phyloP scores from a whole-genome alignment of 1,140 invertebrate genomes.

The Drosophila pectinifera region DNA sequence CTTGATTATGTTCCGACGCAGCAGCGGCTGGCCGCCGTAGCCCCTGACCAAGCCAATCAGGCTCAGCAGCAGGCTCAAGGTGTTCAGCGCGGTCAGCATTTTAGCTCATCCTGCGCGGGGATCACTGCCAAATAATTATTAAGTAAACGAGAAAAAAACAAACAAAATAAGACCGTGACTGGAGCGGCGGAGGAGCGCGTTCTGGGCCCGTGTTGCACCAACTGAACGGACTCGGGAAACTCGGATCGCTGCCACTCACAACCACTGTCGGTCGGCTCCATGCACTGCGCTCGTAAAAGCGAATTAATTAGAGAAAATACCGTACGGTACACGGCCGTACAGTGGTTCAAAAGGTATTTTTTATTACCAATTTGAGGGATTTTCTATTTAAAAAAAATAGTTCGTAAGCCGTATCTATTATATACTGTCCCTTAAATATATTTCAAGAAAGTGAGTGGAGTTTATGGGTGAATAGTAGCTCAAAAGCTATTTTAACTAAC shows the following conservation, averaged over 20 bases:
- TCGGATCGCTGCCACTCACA: slow-evolving; percentile 1
- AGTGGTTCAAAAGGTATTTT: slow-evolving; percentile 23
- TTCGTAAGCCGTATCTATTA: rapidly evolving
- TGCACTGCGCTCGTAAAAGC: slow-evolving; percentile 54
- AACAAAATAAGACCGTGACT: slow-evolving; percentile 1
- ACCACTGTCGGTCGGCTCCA: slow-evolving; percentile 6
- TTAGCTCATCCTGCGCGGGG: slow-evolving; percentile 22
- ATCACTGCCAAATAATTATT: neutral
- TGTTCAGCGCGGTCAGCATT: slow-evolving; percentile 12
- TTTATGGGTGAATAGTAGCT: too few species aligned
- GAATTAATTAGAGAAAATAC: slow-evolving; percentile 82
- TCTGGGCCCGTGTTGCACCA: slow-evolving; percentile 75
- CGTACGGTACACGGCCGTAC: slow-evolving; percentile 50
- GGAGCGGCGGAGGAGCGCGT: slow-evolving; percentile 46
- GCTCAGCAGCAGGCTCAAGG: neutral
- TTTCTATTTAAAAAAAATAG: neutral
- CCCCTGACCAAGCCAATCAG: slow-evolving; percentile 10
- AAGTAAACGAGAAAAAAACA: slow-evolving; percentile 21
- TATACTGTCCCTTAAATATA: neutral
- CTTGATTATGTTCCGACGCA: slow-evolving; percentile 63
- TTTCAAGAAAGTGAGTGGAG: neutral
- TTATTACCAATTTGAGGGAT: neutral
- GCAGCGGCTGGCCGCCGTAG: slow-evolving; percentile 2
- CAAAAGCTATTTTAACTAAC: too few species aligned
- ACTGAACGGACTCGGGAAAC: slow-evolving; percentile 55